Evolutionary conservation across 2,797 vertebrate species (phyloP).

Genomic region (Dromococcyx pavoninus): DNA sequence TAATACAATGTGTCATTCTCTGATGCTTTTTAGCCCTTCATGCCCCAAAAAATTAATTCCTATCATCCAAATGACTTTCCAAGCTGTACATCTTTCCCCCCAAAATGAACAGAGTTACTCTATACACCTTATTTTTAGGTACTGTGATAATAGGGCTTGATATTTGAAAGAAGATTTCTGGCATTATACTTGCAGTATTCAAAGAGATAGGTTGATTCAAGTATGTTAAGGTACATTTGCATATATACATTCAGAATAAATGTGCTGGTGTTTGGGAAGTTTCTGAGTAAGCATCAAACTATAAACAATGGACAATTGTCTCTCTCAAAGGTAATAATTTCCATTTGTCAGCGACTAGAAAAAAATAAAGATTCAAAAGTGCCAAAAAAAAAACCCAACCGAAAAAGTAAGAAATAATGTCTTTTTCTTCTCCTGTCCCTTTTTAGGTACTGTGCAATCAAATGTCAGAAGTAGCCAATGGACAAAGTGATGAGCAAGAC

Average conservation of each 20-base stretch:
- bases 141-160: fast-evolving
- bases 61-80: background rate
- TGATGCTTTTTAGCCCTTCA: background rate
- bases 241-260: background rate
- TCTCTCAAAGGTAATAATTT: background rate
- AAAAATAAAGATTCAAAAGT: background rate
- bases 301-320: background rate
- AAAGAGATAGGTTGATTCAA: background rate
- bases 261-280: background rate
- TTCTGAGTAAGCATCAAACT: background rate
- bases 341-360: background rate
- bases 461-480: background rate
- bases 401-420: background rate
- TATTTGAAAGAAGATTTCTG: background rate
- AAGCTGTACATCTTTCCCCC: background rate
- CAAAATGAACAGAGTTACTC: background rate
- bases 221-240: background rate
- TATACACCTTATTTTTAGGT: background rate
- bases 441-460: background rate
- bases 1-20: background rate
- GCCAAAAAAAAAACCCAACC: background rate
- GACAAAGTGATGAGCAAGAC: background rate
- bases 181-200: background rate
- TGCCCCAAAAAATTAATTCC: background rate
- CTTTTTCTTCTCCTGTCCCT: background rate